Evolutionary conservation across 2,888 invertebrate genomes (phyloP), one percentile per base, ranked within the genome.

Genomic region (Papilio elwesi): DNA sequence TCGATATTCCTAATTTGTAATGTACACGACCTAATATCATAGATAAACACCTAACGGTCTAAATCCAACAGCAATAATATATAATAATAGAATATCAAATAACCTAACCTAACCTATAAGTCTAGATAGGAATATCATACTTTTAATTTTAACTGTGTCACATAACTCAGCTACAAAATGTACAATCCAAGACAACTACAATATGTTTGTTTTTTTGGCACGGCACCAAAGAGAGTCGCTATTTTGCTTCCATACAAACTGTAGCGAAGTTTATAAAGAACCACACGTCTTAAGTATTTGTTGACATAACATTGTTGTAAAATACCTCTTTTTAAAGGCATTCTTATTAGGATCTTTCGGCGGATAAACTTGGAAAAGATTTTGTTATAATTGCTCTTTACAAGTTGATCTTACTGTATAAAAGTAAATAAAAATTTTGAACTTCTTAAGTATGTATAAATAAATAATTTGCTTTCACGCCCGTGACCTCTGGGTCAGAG

Each of bases 131-230:
- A 16, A 16, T 16, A 16, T 53, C 16, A 11, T 16, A 9, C 9
- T 26, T 26, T 26, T 26, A 26, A 26, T 26, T 26, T 26, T 26
- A 26, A 26, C 26, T 26, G 26, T 26, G 26, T 26, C 1, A 26
- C 4, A 55, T 26, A 55, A 55, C 26, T 12, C 26, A 26, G 26
- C 26, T 26, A 26, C 26, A 26, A 26, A 26, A 26, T 26, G 26
- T 26, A 26, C 1, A 26, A 26, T 26, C 26, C 26, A 26, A 26
- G 26, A 26, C 4, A 26, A 26, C 26, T 26, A 26, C 51, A 15
- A 26, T 5, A 26, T 55, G 55, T 55, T 55, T 55, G 55, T 55
- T n/a, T 53, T n/a, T 55, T 55, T 55, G 26, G n/a, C 12, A 53
- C 16, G 16, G 15, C 16, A 16, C 16, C 16, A 53, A 10, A 26